phyloP scores from a whole-genome alignment of 2,888 invertebrate species.

The Gryllus longicercus region DNA sequence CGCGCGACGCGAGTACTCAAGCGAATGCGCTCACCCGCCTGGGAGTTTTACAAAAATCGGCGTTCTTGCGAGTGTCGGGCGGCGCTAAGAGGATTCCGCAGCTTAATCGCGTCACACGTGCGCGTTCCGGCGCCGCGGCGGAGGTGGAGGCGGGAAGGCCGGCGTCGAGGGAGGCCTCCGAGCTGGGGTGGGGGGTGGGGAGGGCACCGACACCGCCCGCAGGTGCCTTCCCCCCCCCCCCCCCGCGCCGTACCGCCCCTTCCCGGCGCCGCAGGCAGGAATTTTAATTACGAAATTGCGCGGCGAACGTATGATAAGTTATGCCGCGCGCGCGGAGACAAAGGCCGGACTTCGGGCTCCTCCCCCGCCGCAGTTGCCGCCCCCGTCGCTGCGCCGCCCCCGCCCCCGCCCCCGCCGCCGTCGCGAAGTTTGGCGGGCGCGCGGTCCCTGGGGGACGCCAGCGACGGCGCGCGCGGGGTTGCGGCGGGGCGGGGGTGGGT shows the following conservation, averaged over 20 bases:
- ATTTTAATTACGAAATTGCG: slow-evolving; percentile 17
- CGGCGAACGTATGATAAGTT: not conserved
- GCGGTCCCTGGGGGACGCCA: not conserved
- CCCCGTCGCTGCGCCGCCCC: not conserved
- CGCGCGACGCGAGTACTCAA: not conserved
- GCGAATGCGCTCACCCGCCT: not conserved
- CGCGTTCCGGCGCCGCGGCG: too few species aligned
- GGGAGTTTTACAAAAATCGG: not conserved
- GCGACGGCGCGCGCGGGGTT: not conserved
- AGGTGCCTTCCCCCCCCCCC: not conserved
- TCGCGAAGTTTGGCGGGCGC: slow-evolving; percentile 17
- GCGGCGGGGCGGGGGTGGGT: not conserved
- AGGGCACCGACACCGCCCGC: not conserved
- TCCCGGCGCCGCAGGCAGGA: not conserved
- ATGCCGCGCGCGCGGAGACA: not conserved
- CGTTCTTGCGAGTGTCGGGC: not conserved
- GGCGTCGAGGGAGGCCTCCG: not conserved
- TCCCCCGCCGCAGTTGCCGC: not conserved
- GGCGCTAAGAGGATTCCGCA: not conserved
- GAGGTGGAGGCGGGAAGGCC: too few species aligned
- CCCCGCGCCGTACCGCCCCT: not conserved
- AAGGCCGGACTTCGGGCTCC: not conserved
- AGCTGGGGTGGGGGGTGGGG: not conserved
- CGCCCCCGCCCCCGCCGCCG: not conserved
- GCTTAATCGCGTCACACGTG: slow-evolving; percentile 17